Conservation (phyloP, 2,888 invertebrate species). For the Harpalus rubripes region DNA sequence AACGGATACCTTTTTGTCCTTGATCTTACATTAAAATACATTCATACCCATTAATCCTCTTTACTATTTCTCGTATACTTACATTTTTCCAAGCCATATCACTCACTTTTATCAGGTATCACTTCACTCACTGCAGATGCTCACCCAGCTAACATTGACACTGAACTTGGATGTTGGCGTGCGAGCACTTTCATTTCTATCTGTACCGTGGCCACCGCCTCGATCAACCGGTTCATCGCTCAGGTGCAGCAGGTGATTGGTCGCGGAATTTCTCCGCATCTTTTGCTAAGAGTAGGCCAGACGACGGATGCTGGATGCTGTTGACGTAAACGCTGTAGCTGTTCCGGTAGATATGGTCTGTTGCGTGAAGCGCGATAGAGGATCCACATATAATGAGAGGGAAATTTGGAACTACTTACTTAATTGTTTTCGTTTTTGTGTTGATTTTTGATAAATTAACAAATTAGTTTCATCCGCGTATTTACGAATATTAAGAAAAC, state of each 20-base stretch:
- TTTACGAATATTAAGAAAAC: too few species aligned
- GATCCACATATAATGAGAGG: neutral
- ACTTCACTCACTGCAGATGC: conserved; percentile 21
- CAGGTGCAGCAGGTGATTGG: conserved; percentile 40
- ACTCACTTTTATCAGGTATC: neutral
- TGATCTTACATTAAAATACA: too few species aligned
- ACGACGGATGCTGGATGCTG: conserved; percentile 25
- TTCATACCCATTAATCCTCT: neutral
- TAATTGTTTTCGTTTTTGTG: too few species aligned
- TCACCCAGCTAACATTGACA: conserved; percentile 73
- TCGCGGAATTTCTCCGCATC: conserved; percentile 30
- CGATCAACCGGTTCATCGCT: conserved; percentile 27
- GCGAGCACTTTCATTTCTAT: conserved; percentile 75
- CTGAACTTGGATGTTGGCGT: conserved; percentile 73
- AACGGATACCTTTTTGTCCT: too few species aligned
- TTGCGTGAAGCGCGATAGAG: neutral
- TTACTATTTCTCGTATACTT: conserved; percentile 28
- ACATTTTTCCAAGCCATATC: conserved; percentile 65
- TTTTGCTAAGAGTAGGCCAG: conserved; percentile 8
- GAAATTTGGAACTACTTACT: neutral
- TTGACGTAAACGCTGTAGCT: conserved; percentile 12
- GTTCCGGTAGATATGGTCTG: neutral
- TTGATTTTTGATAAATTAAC: too few species aligned
- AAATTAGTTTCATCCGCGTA: too few species aligned
- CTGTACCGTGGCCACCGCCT: conserved; percentile 68